Evolutionary conservation across 35 echinoderm and acorn worm genomes (phyloP), one percentile per base, ranked within the genome.

Genomic region (Lytechinus pictus): DNA sequence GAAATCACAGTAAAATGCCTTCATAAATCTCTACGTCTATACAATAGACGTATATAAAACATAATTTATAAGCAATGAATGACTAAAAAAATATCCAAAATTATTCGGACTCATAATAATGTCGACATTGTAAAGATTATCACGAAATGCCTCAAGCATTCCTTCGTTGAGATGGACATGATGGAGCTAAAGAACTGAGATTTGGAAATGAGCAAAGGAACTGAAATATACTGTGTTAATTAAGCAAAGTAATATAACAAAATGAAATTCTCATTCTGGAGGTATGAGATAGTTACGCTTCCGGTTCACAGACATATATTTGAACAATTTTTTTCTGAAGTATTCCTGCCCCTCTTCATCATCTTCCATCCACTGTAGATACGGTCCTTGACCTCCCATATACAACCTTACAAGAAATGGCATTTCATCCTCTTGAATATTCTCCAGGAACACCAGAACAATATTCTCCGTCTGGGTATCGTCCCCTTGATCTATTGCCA

Each of bases 391-490:
- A 6, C 52, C 52, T 52, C 88, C 52, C 88, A 90, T 52, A 27
- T 52, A 90, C 52, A 90, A 90, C 16, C 88, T 90, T 5, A 90
- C 88, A 90, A 33, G 29, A 16, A 52, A 90, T 52, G 88, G 88
- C 29, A 90, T 44, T 9, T 52, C 52, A 90, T 90, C 88, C 4
- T 90, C 29, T 52, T 12, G 8, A 54, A 90, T 90, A 8, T 90
- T 14, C 52, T 90, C 88, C 9, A 90, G 28, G 52, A 90, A 90
- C 9, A 90, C 28, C 9, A 90, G 10, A 5, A 90, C 28, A 7
- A 54, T 54, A 3, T 90, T 90, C 28, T 90, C 88, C 13, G 52
- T 44, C 9, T 21, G 88, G 9, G 52, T 54, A 90, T 90, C 88
- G 52, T 29, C 52, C 10, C 33, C 52, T 44, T 90, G 88, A 54